These are phyloP conservation scores for Copsychus sechellarum DNA, from an alignment of 2,113 vertebrate genomes.

Conservation along the genomic window DNA sequence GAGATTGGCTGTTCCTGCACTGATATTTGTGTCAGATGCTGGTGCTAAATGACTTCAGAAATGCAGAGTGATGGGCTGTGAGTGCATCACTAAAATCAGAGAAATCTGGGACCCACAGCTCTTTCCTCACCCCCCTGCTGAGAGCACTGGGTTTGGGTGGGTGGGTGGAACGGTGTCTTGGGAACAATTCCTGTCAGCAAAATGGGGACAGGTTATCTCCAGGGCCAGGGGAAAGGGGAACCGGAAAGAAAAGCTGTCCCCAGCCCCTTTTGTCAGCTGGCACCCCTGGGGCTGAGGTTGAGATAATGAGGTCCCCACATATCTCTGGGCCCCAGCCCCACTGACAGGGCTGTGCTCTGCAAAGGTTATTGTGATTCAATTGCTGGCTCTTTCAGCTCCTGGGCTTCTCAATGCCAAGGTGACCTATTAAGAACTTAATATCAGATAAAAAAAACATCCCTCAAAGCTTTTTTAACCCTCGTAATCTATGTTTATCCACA, in stretches of 20 bases:
- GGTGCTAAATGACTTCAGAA: not conserved
- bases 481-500: slow-evolving; percentile 60
- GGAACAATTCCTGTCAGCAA: not conserved
- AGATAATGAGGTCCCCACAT: slow-evolving; percentile 17
- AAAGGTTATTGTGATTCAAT: slow-evolving; percentile 63
- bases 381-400: slow-evolving; percentile 26
- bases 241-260: not conserved
- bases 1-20: not conserved
- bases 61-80: not conserved
- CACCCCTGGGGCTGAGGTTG: slow-evolving; percentile 8
- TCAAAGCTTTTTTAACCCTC: slow-evolving; percentile 51
- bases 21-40: not conserved
- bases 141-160: not conserved
- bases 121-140: not conserved
- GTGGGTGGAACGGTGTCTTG: accelerated
- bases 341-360: not conserved
- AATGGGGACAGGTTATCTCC: not conserved
- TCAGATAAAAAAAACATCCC: slow-evolving; percentile 38
- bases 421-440: slow-evolving; percentile 68
- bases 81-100: not conserved
- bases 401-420: slow-evolving; percentile 51
- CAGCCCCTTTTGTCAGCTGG: not conserved
- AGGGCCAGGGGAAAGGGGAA: not conserved
- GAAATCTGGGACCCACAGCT: not conserved
- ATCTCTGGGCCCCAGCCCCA: slow-evolving; percentile 50